Percentiles rank a stretch among this genome's conserved stretches.
Conservation (phyloP, 2,113 vertebrate species). For the Propithecus coquereli region DNA sequence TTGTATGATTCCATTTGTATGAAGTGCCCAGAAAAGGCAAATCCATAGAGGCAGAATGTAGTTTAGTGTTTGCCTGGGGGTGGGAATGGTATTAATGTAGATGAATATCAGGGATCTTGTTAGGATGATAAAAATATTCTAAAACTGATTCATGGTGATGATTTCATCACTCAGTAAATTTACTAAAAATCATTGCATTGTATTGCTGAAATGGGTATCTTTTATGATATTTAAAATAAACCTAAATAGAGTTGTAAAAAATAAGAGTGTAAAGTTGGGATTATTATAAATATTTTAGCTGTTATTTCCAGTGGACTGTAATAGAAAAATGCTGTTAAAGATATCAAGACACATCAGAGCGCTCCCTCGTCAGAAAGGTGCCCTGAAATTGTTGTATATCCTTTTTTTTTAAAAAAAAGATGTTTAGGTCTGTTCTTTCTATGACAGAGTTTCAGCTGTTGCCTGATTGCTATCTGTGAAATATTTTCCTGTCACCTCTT, state of each 20-base stretch:
- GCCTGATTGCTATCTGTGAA: neutral
- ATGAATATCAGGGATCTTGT: neutral
- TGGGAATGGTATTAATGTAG: neutral
- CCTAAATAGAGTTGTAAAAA: neutral
- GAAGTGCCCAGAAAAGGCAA: neutral
- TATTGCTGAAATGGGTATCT: neutral
- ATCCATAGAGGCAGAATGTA: neutral
- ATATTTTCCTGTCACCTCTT: neutral
- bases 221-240: conserved; percentile 4
- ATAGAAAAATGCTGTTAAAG: neutral
- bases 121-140: neutral
- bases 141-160: neutral
- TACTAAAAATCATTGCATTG: neutral
- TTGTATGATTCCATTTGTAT: neutral
- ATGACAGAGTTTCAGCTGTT: neutral
- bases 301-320: neutral
- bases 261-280: neutral
- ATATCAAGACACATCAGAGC: neutral
- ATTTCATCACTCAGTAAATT: neutral
- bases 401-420: neutral
- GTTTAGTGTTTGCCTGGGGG: neutral
- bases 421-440: neutral
- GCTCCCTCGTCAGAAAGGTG: neutral
- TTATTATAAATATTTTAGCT: conserved; percentile 15
- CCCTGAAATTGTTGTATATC: neutral